Base-by-base conservation (phyloP, 2,797 vertebrate species). In the Eulemur albifrons region DNA sequence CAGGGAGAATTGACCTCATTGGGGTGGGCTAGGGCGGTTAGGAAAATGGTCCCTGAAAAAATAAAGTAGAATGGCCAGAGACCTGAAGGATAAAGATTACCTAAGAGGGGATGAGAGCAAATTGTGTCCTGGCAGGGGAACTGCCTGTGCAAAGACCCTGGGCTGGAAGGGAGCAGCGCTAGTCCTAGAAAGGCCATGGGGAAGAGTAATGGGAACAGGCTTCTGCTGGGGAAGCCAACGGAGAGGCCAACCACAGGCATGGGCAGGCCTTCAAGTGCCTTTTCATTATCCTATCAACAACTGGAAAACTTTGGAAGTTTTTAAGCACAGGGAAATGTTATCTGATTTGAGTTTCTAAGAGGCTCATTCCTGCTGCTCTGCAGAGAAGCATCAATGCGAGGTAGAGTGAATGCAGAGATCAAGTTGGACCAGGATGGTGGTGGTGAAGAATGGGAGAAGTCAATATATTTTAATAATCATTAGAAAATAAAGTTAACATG, bases 41-140 rank as follows among this genome's bases (percentile, higher is more conserved):
- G 75, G 43, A 72, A 94, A 79, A 72, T 77, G 9, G 61, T 61
- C 50, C n/a, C 43, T 15, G 5, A 38, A 32, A 80, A 59, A 35
- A 38, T 48, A 12, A 48, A 86, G 18, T n/a, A 90, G 76, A 75
- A 43, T 57, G 35, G 20, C 65, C 54, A 54, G 63, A 87, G 70
- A 65, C 17, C 20, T 84, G 76, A 75, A 65, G 43, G 21, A 17
- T 32, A 70, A 32, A 30, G 35, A 52, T 48, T 75, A 48, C 25
- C 18, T 30, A 15, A 27, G 38, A 63, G 20, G 61, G 25, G 3
- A 12, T 17, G 35, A 18, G n/a, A 20, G 10, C 23, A 9, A 61
- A 32, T 20, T 1, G 0, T 79, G 45, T 69, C 45, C 48, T 7
- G 12, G 7, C 14, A 7, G 17, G 9, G 59, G 14, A 4, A 1